Evolutionary conservation across 2,797 vertebrate species (phyloP), one percentile per base, ranked within the genome.

Genomic region (Chiroxiphia lanceolata): DNA sequence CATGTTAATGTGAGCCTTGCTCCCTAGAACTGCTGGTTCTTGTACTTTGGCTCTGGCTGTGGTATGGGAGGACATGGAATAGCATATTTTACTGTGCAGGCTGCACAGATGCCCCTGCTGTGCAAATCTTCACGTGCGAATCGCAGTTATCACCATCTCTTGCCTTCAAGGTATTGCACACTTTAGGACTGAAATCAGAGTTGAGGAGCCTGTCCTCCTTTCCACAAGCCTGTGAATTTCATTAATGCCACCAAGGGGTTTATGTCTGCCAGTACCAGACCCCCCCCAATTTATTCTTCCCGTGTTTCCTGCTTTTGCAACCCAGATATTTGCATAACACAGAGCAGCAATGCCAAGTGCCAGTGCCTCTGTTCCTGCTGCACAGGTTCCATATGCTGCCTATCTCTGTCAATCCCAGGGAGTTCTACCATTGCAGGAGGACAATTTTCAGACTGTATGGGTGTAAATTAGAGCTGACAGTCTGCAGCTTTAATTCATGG

Each of bases 381-480:
- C 65, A 56, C 47, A 45, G 74, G 87, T 87, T 94, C 90, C 82
- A 63, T 87, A 85, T 89, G 93, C 82, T 91, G 63, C 80, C 90
- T 82, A 47, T 83, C 89, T 72, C 15, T 74, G 64, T 79, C 89
- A 89, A 5, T 87, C 76, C 83, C 87, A 92, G 82, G 60, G 61
- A 94, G 75, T 82, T 93, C 90, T 61, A 75, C 86, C 77, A 63
- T 71, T 92, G 63, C 71, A 77, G 50, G 53, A 93, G 90, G 78
- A 94, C 61, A 70, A 29, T 93, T 85, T 96, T 96, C 93, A 89
- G 74, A 44, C 53, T 64, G n/a, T 92, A 76, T 45, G 56, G 5
- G 16, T 94, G 68, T 53, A 94, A 92, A 95, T 97, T 92, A 94
- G 94, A 97, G 90, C 74, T 92, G 95, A 95, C 86, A 82, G 40